Percentiles rank a stretch among this genome's conserved stretches.
Evolutionary conservation across 2,113 vertebrate species (phyloP).

Genomic region (Diphyllodes magnificus): DNA sequence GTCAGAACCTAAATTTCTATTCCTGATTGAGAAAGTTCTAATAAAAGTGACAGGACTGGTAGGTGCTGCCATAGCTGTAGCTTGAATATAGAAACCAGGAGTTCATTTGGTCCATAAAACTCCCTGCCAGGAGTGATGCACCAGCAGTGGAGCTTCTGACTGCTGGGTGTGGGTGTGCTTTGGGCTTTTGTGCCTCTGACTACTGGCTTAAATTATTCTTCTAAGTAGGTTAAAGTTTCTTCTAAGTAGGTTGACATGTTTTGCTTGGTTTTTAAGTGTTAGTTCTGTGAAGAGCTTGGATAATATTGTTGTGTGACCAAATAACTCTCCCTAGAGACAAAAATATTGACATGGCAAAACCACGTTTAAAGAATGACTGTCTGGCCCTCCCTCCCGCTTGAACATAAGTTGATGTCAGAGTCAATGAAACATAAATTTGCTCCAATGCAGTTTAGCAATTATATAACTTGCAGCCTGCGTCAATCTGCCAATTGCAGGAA

Average conservation of each 20-base stretch:
- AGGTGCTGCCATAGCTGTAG: neutral
- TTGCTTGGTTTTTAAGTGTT: neutral
- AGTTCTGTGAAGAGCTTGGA: neutral
- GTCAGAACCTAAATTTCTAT: neutral
- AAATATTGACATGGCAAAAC: conserved; percentile 14
- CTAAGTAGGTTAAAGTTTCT: neutral
- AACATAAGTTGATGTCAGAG: neutral
- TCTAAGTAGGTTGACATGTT: neutral
- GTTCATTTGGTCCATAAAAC: accelerated
- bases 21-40: neutral
- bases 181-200: neutral
- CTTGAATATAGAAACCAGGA: neutral
- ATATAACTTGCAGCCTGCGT: neutral
- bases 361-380: neutral
- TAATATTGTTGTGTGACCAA: conserved; percentile 17
- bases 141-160: neutral
- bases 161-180: neutral
- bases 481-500: neutral
- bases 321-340: conserved; percentile 19
- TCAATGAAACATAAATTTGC: neutral
- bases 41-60: neutral
- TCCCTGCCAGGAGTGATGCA: neutral
- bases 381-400: neutral
- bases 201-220: neutral
- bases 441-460: neutral